Evolutionary conservation across 2,888 invertebrate species (phyloP).

Genomic region (Mesopsocus fuscifrons): DNA sequence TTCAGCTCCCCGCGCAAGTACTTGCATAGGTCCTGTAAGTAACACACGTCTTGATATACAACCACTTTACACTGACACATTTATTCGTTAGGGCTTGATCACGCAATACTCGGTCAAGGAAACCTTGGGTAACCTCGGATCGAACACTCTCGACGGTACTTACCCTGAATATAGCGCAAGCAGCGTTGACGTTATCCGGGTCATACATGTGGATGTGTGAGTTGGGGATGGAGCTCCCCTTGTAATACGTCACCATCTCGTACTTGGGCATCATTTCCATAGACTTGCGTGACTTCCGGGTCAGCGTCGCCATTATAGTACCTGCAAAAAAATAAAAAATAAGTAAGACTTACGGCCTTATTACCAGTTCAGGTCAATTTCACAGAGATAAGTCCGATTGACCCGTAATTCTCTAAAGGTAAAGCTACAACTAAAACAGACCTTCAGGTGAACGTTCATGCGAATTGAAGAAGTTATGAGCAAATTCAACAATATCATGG

Average conservation of each 20-base stretch:
- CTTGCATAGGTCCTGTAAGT: conserved; percentile 64
- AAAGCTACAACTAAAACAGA: too few relatives aligned
- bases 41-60: too few relatives aligned
- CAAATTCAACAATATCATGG: conserved; percentile 79
- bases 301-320: conserved; percentile 70
- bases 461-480: conserved; percentile 81
- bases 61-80: too few relatives aligned
- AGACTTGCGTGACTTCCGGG: conserved; percentile 50
- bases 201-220: conserved; percentile 91
- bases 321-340: conserved; percentile 17
- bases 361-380: too few relatives aligned
- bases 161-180: conserved; percentile 79
- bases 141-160: too few relatives aligned
- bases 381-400: too few relatives aligned
- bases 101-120: too few relatives aligned
- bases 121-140: too few relatives aligned
- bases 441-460: conserved; percentile 75
- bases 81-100: too few relatives aligned
- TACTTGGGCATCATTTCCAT: conserved; percentile 69
- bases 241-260: conserved; percentile 82
- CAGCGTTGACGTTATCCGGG: conserved; percentile 78
- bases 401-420: too few relatives aligned
- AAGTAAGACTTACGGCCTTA: too few relatives aligned
- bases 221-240: conserved; percentile 72
- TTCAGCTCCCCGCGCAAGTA: conserved; percentile 80